phyloP scores from a whole-genome alignment of 2,113 vertebrate species.

The Papio anubis region DNA sequence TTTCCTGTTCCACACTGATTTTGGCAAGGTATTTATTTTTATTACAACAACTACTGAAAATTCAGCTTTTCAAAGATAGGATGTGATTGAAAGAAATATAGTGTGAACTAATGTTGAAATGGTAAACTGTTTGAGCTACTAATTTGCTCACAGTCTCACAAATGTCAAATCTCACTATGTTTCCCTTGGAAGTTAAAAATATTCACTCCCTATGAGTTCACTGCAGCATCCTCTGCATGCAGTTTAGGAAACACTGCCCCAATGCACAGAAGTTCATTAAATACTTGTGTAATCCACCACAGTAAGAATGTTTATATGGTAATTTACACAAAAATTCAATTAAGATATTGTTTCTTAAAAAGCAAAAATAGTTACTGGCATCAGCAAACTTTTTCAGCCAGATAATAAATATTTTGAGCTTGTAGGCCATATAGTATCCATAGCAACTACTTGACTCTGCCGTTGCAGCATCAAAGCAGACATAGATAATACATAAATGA shows the following conservation, averaged over 20 bases:
- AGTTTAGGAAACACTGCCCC: background rate
- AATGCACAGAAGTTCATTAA: background rate
- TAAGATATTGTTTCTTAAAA: background rate
- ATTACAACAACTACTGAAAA: background rate
- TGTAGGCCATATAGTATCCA: background rate
- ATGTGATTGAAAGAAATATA: background rate
- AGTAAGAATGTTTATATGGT: background rate
- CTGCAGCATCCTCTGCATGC: background rate
- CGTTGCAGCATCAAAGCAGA: background rate
- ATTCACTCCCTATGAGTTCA: background rate
- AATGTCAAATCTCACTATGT: background rate
- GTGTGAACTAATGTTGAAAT: background rate
- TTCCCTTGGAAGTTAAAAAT: constrained; percentile 6
- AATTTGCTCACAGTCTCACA: background rate
- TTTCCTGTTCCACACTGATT: background rate
- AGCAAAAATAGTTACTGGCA: too few relatives aligned
- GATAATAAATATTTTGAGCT: background rate
- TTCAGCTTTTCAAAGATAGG: background rate
- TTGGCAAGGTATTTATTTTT: background rate
- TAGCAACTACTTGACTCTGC: background rate
- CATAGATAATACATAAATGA: background rate
- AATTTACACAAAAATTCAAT: background rate
- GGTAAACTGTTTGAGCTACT: background rate
- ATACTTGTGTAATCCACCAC: background rate
- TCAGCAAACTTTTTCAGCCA: background rate